phyloP scores from a whole-genome alignment of 2,888 invertebrate species.

The Lordiphosa fenestrarum region DNA sequence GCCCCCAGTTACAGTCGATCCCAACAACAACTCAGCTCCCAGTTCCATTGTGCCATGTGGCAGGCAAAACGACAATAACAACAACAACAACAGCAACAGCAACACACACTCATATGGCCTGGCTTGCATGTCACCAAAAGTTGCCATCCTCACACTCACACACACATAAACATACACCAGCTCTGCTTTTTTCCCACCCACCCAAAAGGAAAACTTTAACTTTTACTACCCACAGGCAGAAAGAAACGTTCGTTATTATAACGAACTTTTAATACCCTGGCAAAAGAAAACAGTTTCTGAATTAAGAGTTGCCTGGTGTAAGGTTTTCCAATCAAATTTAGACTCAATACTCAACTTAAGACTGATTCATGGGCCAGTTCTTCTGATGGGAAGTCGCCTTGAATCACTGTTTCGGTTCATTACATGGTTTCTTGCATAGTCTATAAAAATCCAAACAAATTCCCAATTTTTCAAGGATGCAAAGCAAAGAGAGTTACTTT shows the following conservation, averaged over 20 bases:
- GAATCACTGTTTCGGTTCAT: too few species aligned
- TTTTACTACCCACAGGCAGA: conserved; percentile 24
- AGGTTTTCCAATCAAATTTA: too few species aligned
- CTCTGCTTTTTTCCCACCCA: conserved; percentile 13
- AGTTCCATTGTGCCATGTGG: conserved; percentile 61
- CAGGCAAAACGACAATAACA: conserved; percentile 53
- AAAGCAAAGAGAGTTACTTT: too few species aligned
- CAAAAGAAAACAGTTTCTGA: background rate
- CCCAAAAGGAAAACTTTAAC: conserved; percentile 7
- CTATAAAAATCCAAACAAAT: too few species aligned
- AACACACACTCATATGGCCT: conserved; percentile 28
- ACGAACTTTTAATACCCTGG: conserved; percentile 1
- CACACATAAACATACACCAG: too few species aligned
- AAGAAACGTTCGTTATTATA: background rate
- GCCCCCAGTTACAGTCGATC: conserved; percentile 27
- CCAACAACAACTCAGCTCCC: conserved; percentile 24
- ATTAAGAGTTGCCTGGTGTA: too few species aligned
- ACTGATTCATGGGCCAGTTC: too few species aligned
- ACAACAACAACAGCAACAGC: conserved; percentile 20
- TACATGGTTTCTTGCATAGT: too few species aligned
- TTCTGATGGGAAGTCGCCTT: too few species aligned
- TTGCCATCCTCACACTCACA: conserved; percentile 19
- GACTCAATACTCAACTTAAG: too few species aligned
- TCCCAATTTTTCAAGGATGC: too few species aligned
- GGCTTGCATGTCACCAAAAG: conserved; percentile 56